Conservation (phyloP, 2,113 vertebrate species). For the Clarias gariepinus region DNA sequence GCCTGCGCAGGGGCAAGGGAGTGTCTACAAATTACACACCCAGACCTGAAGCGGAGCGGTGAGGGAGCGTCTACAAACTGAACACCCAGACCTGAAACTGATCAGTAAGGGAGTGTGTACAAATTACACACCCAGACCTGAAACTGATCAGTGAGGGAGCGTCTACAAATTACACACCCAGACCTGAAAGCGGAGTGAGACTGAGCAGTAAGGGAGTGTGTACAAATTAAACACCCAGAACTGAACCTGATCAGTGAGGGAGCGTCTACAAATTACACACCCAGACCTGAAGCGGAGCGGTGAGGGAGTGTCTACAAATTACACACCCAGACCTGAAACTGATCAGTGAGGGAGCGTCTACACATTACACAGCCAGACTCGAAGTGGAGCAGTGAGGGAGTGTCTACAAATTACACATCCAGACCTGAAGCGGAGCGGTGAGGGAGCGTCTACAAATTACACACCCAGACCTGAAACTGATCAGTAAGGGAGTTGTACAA, state of each 20-base stretch:
- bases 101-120: not conserved
- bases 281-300: not conserved
- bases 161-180: not conserved
- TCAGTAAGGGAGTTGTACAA: not conserved
- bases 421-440: too few species aligned
- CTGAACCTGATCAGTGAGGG: not conserved
- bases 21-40: slow-evolving; percentile 42
- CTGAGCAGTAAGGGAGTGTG: fast-evolving
- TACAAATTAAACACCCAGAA: not conserved
- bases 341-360: not conserved
- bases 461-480: not conserved
- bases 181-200: too few species aligned
- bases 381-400: not conserved
- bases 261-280: not conserved
- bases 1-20: slow-evolving; percentile 60
- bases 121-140: not conserved
- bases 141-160: fast-evolving
- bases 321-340: not conserved
- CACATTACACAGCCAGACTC: too few species aligned
- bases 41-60: too few species aligned
- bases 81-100: not conserved
- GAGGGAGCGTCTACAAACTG: slow-evolving; percentile 12
- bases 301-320: not conserved
- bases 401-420: not conserved
- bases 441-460: too few species aligned